Base-by-base conservation (phyloP, 2,113 vertebrate genomes). In the Orientallactaga bullata region DNA sequence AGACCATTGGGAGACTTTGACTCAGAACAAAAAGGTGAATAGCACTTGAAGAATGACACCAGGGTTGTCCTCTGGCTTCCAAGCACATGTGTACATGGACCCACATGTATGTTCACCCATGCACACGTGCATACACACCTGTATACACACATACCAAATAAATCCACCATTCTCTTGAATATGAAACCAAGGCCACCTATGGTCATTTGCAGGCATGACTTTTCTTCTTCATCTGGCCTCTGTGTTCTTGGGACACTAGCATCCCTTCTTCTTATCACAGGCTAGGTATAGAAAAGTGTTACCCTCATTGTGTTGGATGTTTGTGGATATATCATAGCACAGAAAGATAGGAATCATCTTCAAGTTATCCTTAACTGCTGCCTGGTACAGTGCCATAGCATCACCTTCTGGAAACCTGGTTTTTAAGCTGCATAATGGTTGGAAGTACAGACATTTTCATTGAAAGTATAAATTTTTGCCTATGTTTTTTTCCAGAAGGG, bases 281-380 rank as follows among this genome's bases (percentile, higher is more conserved):
- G 99, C 99, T 96, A 99, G 99, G 94, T 99, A 99, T 99, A 99
- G 98, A 69, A 99, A 93, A 47, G 99, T 99, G 97, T 99, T 99
- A 85, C 99, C 99, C 97, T 99, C 99, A 2, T 98, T 99, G 96
- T 99, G 99, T 96, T 99, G 99, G 91, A 99, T 99, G 89, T 99
- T 99, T 84, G 99, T 98, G 16, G 99, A 99, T 4, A 99, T 99
- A 21, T 98, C 99, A 96, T 99, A 98, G 93, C 98, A 98, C 94
- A 99, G 98, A 83, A 99, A 99, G 90, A 99, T 98, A 97, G 99
- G 98, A 91, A 99, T 99, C 95, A 99, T 99, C 90, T 98, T 98
- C 81, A 98, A 98, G 98, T 99, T 99, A 94, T 99, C 99, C 96
- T 99, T 99, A 85, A 99, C 98, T 68, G 99, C 98, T 3, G 99